Conservation (phyloP, 2,888 invertebrate species). For the Laspeyria flexula region DNA sequence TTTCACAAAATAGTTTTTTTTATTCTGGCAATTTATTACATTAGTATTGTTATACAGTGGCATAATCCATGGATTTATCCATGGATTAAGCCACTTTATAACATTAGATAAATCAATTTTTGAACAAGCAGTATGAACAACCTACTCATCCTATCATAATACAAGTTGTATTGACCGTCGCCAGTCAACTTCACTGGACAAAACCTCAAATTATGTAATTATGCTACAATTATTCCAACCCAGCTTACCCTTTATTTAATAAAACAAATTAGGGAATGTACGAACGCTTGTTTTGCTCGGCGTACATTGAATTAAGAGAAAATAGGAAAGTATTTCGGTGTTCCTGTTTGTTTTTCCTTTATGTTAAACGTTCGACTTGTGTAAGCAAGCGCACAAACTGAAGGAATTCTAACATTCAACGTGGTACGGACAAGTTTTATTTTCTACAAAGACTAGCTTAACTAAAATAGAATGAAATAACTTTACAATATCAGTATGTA, state of each 20-base stretch:
- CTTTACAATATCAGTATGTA: neutral
- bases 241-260: neutral
- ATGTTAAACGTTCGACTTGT: slow-evolving; percentile 6
- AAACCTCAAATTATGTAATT: neutral
- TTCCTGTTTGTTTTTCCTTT: slow-evolving; percentile 18
- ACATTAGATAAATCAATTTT: no score
- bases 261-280: slow-evolving; percentile 24
- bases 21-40: no score
- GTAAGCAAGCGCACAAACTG: slow-evolving; percentile 1
- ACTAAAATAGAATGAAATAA: slow-evolving; percentile 2
- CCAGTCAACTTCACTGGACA: no score
- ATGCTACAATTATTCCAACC: neutral
- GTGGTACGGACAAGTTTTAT: slow-evolving; percentile 16
- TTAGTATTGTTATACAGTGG: no score
- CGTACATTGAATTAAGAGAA: slow-evolving; percentile 19
- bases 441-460: slow-evolving; percentile 14
- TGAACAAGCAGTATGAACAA: no score
- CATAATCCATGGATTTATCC: no score
- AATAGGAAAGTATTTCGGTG: slow-evolving; percentile 10
- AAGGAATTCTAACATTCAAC: slow-evolving; percentile 6
- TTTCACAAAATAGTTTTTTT: no score
- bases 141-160: no score
- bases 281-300: slow-evolving; percentile 13
- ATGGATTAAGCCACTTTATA: no score
- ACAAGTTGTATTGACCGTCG: no score